Conservation (phyloP, 2,888 invertebrate species). For the Heterodera filipjevi region DNA sequence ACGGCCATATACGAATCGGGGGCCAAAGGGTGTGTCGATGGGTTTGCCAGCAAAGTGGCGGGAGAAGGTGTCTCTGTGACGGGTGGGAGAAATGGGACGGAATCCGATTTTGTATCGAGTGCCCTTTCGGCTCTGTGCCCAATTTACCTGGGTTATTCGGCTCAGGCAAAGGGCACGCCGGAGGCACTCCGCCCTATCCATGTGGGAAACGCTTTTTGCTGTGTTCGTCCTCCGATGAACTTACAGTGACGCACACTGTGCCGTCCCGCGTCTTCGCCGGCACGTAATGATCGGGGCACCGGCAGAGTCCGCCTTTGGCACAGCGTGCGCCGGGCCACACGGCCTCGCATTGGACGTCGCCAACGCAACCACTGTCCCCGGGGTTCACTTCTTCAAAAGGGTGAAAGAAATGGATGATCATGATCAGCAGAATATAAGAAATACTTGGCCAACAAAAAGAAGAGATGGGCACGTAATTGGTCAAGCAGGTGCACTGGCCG, state of each 20-base stretch:
- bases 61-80: constrained; percentile 51
- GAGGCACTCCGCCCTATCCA: constrained; percentile 47
- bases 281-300: constrained; percentile 52
- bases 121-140: too few relatives aligned
- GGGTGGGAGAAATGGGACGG: not conserved
- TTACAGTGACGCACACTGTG: constrained; percentile 53
- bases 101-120: not conserved
- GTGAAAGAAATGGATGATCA: not conserved
- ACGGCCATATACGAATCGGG: constrained; percentile 60
- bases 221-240: not conserved
- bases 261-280: constrained; percentile 52
- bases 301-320: constrained; percentile 54
- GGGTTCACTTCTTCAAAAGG: constrained; percentile 55
- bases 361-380: constrained; percentile 60
- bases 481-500: constrained; percentile 57
- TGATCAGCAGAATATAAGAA: constrained; percentile 3
- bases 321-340: constrained; percentile 62
- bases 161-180: constrained; percentile 59
- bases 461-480: constrained; percentile 58
- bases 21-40: constrained; percentile 54
- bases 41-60: constrained; percentile 60
- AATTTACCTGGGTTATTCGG: constrained; percentile 49
- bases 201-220: not conserved
- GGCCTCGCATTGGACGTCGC: constrained; percentile 58
- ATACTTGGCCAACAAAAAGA: constrained; percentile 62